Conservation (phyloP, 37 sponge, comb jelly and placozoan species). For the Tethya wilhelma region DNA sequence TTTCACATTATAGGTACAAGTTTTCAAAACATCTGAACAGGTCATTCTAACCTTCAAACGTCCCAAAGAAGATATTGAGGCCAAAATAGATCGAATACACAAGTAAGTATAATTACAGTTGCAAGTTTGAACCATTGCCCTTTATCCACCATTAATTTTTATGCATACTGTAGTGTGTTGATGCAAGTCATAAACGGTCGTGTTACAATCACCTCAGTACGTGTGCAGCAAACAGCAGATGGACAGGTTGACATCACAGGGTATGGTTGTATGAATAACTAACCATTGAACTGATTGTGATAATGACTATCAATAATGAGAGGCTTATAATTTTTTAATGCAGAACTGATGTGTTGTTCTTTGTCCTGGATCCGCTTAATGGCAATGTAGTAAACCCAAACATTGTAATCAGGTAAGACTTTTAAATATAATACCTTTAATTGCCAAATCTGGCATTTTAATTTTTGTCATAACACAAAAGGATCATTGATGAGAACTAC, state of each 20-base stretch:
- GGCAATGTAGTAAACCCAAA: conserved; percentile 4
- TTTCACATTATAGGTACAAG: not conserved
- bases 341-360: conserved; percentile 43
- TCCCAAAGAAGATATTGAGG: conserved; percentile 18
- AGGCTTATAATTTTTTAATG: not conserved
- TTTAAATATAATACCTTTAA: not conserved
- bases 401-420: conserved; percentile 6
- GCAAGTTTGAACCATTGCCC: too few relatives aligned
- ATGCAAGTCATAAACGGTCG: not conserved
- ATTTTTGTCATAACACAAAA: not conserved
- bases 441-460: not conserved
- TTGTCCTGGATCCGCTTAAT: not conserved
- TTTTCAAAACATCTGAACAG: conserved; percentile 16
- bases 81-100: not conserved
- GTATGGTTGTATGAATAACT: not conserved
- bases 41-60: not conserved
- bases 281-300: not conserved
- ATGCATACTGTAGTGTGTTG: not conserved
- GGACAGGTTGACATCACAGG: conserved; percentile 22
- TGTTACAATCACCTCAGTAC: not conserved
- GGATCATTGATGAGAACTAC: conserved; percentile 7
- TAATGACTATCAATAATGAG: too few relatives aligned
- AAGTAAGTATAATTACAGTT: not conserved
- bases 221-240: conserved; percentile 9
- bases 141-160: too few relatives aligned